Base-by-base conservation (phyloP, 2,888 invertebrate species). In the Cosmia pyralina region DNA sequence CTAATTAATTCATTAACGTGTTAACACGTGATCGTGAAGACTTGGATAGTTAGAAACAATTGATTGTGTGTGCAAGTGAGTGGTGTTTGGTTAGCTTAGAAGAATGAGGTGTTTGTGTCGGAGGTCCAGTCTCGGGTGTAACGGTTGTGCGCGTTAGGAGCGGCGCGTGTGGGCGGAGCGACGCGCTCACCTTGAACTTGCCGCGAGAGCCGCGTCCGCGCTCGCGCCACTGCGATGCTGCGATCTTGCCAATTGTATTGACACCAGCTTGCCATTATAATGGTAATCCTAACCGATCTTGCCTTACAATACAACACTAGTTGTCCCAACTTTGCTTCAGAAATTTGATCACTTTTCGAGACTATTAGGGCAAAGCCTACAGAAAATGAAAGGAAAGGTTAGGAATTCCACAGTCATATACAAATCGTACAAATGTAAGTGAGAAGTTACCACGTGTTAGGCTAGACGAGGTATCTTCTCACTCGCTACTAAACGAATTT, bases 161-260 rank as follows among this genome's bases (percentile, higher is more conserved):
- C 91, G 92, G 93, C 91, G 89, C 91, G 94, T 91, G 95, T 95
- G 94, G 95, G 96, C 93, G 96, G 94, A 93, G 93, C 93, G 94
- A 95, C 93, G 94, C 91, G 95, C 93, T 96, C 94, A 95, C 96
- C 96, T 96, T 96, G 96, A 96, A 96, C 96, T 96, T 96, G 95
- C 95, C 94, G 93, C 92, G 93, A 93, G 94, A 93, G 92, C 90
- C 88, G 90, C 88, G 87, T 87, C 88, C 53, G 77, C 59, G 67
- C 75, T 64, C 79, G 62, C 75, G 79, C 68, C 77, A 81, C 66
- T 53, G 59, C 72, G 88, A 89, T 88, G 88, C 88, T 88, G 85
- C 82, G 88, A 86, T 85, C 86, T 85, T 82, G 72, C 79, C 69
- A 77, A 76, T 79, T 78, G 84, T 78, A 69, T 69, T 53, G 48